These are phyloP conservation scores for Manis pentadactyla DNA, from an alignment of 2,797 vertebrate genomes.

Conservation along the genomic window DNA sequence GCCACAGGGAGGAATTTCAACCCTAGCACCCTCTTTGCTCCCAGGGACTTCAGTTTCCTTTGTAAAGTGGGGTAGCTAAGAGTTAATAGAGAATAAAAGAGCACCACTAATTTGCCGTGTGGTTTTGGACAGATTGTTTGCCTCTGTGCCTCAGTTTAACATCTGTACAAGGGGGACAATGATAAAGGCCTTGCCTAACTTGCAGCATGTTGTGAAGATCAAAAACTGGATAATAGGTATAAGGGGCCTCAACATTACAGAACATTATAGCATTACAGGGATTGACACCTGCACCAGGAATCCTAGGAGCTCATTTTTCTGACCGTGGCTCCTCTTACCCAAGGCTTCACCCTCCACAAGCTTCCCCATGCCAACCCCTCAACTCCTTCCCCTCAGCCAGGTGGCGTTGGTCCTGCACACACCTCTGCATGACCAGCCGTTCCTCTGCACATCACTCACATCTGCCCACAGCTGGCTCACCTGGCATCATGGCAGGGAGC, in stretches of 20 bases:
- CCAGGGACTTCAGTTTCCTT: not conserved
- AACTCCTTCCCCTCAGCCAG: not conserved
- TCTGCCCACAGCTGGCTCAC: not conserved
- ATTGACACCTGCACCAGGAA: not conserved
- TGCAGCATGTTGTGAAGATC: not conserved
- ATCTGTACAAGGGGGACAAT: not conserved
- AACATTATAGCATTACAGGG: not conserved
- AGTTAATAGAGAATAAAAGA: not conserved
- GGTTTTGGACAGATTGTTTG: not conserved
- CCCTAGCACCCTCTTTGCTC: not conserved
- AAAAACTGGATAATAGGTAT: not conserved
- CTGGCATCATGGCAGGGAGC: fast-evolving
- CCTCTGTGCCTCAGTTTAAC: not conserved
- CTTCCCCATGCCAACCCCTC: not conserved
- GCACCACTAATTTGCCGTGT: not conserved
- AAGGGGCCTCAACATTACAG: not conserved
- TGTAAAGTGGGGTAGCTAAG: not conserved
- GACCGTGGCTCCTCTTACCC: not conserved
- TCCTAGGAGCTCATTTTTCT: not conserved
- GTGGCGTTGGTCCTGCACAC: too few relatives aligned
- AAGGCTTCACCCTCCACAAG: not conserved
- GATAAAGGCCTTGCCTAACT: not conserved
- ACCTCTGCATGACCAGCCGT: too few relatives aligned
- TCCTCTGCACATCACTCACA: not conserved
- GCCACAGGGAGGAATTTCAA: not conserved